phyloP scores from a whole-genome alignment of 2,797 vertebrate species.

The Menidia menidia region DNA sequence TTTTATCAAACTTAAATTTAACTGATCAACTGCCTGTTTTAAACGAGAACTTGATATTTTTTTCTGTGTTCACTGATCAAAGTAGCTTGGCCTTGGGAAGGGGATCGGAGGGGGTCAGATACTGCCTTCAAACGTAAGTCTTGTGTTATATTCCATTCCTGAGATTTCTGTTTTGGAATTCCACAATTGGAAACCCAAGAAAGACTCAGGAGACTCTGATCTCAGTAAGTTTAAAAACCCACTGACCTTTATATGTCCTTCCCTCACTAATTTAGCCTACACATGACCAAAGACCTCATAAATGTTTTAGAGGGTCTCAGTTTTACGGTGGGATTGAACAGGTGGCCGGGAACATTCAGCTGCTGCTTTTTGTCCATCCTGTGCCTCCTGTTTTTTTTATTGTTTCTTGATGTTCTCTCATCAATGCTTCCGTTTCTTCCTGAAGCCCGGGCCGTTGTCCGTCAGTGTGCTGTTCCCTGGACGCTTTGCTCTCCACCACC shows the following conservation, averaged over 20 bases:
- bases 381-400: no score
- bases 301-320: slow-evolving; percentile 27
- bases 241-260: slow-evolving; percentile 56
- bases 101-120: no score
- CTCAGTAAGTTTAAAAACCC: slow-evolving; percentile 71
- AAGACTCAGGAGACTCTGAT: background rate
- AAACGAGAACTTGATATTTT: no score
- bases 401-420: background rate
- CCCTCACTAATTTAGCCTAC: slow-evolving; percentile 39
- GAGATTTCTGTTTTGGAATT: no score
- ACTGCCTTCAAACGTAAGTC: no score
- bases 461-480: background rate
- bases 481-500: slow-evolving; percentile 4
- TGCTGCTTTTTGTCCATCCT: slow-evolving; percentile 1
- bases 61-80: no score
- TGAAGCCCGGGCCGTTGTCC: slow-evolving; percentile 15
- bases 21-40: no score
- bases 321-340: slow-evolving; percentile 17
- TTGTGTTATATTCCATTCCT: no score
- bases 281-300: slow-evolving; percentile 47
- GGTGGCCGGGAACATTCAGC: slow-evolving; percentile 19
- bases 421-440: background rate
- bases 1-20: no score
- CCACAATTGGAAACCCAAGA: background rate
- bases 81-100: no score